phyloP scores from a whole-genome alignment of 2,888 invertebrate genomes.

The Pelosia muscerda region DNA sequence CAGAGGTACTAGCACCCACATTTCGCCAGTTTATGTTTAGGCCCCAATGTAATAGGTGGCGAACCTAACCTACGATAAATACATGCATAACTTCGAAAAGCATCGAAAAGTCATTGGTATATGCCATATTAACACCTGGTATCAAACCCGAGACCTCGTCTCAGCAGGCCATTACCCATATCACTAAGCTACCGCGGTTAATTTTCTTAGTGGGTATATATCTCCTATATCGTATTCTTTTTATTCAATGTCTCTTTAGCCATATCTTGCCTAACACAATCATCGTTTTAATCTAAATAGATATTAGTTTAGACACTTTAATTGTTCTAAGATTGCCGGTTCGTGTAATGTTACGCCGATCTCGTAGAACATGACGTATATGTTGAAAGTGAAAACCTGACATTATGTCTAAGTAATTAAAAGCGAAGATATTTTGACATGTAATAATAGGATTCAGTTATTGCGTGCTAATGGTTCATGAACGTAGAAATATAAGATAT shows the following conservation, averaged over 20 bases:
- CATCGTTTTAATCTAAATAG: constrained; percentile 38
- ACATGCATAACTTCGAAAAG: too few species aligned
- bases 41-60: too few species aligned
- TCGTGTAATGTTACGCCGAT: constrained; percentile 60
- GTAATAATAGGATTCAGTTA: not conserved
- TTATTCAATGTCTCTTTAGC: constrained; percentile 18
- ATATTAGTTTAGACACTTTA: constrained; percentile 64
- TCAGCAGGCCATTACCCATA: too few species aligned
- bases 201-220: too few species aligned
- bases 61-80: too few species aligned
- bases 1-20: too few species aligned
- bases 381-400: constrained; percentile 66
- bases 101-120: too few species aligned
- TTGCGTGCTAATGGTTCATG: not conserved
- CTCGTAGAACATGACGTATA: constrained; percentile 51
- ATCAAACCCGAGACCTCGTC: too few species aligned
- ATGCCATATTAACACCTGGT: too few species aligned
- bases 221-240: not conserved
- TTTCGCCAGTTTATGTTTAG: too few species aligned
- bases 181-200: too few species aligned
- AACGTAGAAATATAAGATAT: not conserved
- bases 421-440: constrained; percentile 24
- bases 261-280: constrained; percentile 37
- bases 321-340: constrained; percentile 60
- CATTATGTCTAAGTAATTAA: constrained; percentile 27